Base-by-base conservation (phyloP, 1,140 invertebrate genomes). In the Amyelois transitella region DNA sequence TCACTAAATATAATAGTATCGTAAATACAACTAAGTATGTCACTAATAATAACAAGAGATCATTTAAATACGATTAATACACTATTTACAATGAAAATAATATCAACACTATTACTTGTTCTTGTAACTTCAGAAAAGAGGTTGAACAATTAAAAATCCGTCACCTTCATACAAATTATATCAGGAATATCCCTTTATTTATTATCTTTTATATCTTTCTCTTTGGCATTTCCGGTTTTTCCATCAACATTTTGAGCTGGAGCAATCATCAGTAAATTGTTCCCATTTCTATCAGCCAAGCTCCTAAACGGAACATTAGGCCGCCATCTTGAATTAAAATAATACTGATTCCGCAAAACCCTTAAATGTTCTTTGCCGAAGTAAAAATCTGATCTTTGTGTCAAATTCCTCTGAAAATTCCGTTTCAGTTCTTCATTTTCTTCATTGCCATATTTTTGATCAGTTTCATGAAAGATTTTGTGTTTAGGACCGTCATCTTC, bases 251-350 rank as follows among this genome's bases (percentile, higher is more conserved):
- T 68, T 18, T 70, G 62, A 0, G 69, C 62, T 12, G 91, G 90
- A 0, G 91, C 91, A 8, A 93, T 92, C 91, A 93, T 92, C 28
- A 93, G 55, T 4, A 93, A 65, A 76, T 92, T 92, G 58, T 92
- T 93, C 0, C 91, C 90, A 72, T 92, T 92, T 43, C 90, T 87
- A 63, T 93, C 92, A 12, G 89, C 69, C 12, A 89, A 60, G 58
- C 78, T 88, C 12, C 82, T 76, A 38, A 88, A 81, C 6, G 82
- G 82, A 14, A 85, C 43, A 47, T 71, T 77, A 19, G 82, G 81
- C 12, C 80, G 64, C 80, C 82, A 85, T 64, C 72, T 73, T 18
- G 75, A 73, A n/a, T 84, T 62, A 43, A 74, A 77, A 45, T 75
- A 79, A 60, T 81, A 88, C 53, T 86, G 80, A 60, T 76, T 81